Evolutionary conservation across 1,140 invertebrate species (phyloP), one percentile per base, ranked within the genome.

Genomic region (Hypsibius dujardini): DNA sequence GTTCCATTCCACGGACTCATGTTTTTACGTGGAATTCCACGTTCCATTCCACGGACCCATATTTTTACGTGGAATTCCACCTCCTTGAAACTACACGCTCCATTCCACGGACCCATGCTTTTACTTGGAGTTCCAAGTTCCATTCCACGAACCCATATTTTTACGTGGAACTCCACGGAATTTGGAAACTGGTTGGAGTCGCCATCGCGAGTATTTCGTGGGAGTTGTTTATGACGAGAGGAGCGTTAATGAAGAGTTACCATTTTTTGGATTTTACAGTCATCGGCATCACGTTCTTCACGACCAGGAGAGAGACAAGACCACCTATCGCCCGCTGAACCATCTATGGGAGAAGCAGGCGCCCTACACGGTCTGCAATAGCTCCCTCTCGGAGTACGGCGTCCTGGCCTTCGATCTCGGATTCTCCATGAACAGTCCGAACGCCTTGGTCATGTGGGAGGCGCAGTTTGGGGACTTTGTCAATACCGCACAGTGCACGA

Each of bases 401-500:
- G 81, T 83, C 3, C 74, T 84, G 47, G 78, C 79, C 46, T 98
- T 98, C 80, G 95, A 97, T 81, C 83, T 95, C 14, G 95, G 95
- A 50, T 98, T 95, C 81, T 95, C 92, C 0, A 92, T 97, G 87
- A 95, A 92, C 28, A 96, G 98, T 82, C 96, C 95, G 0, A 96
- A 98, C 82, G 90, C 95, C 1, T 79, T 99, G 70, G 92, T 98
- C 0, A 86, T 90, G 72, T 99, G 96, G 96, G 96, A 99, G 82
- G 95, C 94, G n/a, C 85, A 99, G 79, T 99, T 99, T 81, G 96
- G 96, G 12, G 96, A 99, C 81, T 99, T 99, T 79, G 86, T 88
- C 79, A 98, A 99, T 79, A 97, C 91, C n/a, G 95, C 95, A 46
- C 96, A 98, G 79, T 94, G 92, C 81, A 95, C 98, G 77, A 98